Conservation (phyloP, 2,797 vertebrate genomes). For the Agapornis canus region DNA sequence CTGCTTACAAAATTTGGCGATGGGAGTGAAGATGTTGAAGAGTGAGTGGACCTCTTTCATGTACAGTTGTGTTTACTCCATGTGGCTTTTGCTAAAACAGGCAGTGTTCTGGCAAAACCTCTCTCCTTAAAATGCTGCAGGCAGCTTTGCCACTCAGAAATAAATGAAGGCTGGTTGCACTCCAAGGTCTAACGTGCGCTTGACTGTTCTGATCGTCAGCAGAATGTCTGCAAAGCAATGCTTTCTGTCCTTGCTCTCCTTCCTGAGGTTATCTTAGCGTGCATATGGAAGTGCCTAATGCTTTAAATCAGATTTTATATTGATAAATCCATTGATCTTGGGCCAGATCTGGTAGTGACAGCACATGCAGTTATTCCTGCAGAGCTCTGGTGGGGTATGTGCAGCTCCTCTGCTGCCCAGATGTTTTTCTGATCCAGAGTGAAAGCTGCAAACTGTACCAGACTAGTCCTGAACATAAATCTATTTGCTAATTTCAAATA, state of each 20-base stretch:
- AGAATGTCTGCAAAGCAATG: neutral
- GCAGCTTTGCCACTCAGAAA: neutral
- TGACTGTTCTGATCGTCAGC: neutral
- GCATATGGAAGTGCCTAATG: neutral
- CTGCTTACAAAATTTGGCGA: slow-evolving; percentile 70
- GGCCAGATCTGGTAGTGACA: neutral
- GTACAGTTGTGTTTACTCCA: neutral
- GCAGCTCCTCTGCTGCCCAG: neutral
- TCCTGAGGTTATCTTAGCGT: neutral
- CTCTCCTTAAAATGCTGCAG: neutral
- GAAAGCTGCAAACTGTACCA: neutral
- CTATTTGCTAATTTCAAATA: neutral
- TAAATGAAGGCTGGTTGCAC: neutral
- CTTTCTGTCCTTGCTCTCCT: neutral
- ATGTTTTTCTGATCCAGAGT: neutral
- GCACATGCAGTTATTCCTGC: neutral
- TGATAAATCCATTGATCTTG: fast-evolving
- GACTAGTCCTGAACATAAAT: fast-evolving
- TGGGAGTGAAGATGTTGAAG: slow-evolving; percentile 70
- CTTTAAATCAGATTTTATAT: neutral
- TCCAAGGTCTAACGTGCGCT: neutral
- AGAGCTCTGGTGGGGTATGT: neutral
- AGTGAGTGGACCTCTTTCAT: slow-evolving; percentile 62
- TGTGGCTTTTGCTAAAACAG: neutral
- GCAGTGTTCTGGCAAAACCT: neutral